phyloP scores from a whole-genome alignment of 1,140 invertebrate genomes.

The Drosophila dunni region DNA sequence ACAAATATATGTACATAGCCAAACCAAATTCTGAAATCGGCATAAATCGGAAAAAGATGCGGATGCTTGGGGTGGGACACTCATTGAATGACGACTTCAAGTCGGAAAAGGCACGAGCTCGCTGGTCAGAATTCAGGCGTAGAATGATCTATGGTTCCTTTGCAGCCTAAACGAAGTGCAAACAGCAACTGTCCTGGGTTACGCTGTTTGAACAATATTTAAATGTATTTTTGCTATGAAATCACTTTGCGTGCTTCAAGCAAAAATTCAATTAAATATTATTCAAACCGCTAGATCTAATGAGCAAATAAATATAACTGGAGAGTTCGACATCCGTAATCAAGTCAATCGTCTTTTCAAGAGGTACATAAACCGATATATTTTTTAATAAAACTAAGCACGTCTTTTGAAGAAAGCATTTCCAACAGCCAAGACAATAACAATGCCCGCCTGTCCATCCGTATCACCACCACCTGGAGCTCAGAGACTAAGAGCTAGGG shows the following conservation, averaged over 20 bases:
- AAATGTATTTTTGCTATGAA: not conserved
- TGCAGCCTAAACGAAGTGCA: not conserved
- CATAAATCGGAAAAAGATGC: not conserved
- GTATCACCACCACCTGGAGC: too few relatives aligned
- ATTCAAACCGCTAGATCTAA: not conserved
- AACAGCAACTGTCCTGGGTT: not conserved
- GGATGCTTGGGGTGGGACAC: conserved; percentile 3
- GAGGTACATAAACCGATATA: too few relatives aligned
- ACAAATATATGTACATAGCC: not conserved
- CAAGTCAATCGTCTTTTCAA: not conserved
- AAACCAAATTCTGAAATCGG: not conserved
- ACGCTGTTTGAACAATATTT: not conserved
- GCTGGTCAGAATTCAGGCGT: conserved; percentile 27
- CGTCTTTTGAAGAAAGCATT: too few relatives aligned
- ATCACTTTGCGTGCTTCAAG: not conserved
- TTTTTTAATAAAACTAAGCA: too few relatives aligned
- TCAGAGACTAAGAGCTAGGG: too few relatives aligned
- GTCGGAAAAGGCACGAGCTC: not conserved
- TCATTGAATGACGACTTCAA: conserved; percentile 1
- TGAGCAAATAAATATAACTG: not conserved
- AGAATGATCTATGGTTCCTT: conserved; percentile 21
- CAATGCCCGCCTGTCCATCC: too few relatives aligned
- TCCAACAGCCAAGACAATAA: not conserved
- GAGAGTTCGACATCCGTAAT: not conserved
- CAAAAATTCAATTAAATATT: not conserved